Evolutionary conservation across 2,113 vertebrate species (phyloP).

Genomic region (Plecotus auritus): DNA sequence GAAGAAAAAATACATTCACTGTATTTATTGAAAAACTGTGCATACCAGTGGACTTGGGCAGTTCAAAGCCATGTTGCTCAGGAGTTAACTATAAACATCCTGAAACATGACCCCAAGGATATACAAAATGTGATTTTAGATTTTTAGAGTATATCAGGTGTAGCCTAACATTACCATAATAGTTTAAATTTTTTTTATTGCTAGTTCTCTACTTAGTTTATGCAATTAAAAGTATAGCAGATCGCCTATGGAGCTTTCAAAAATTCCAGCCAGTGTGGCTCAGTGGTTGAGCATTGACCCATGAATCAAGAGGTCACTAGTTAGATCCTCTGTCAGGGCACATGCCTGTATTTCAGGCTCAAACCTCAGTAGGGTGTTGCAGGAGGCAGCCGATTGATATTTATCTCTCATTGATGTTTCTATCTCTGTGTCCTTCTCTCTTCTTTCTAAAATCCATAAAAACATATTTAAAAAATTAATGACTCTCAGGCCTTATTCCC

Average conservation of each 20-base stretch:
- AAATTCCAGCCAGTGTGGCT: neutral
- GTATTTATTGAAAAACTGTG: neutral
- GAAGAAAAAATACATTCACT: neutral
- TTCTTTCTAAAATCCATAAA: too few species aligned
- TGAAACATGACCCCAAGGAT: neutral
- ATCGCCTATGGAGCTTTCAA: neutral
- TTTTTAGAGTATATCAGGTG: neutral
- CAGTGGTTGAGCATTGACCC: too few species aligned
- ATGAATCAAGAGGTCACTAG: too few species aligned
- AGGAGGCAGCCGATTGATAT: too few species aligned
- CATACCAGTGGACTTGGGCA: too few species aligned
- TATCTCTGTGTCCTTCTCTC: too few species aligned
- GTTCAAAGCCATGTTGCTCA: neutral
- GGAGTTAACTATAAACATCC: neutral
- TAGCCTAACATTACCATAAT: neutral
- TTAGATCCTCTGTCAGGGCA: too few species aligned
- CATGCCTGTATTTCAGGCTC: too few species aligned
- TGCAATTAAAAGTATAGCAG: neutral
- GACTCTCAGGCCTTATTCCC: neutral
- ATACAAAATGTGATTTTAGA: neutral
- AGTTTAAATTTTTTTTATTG: neutral
- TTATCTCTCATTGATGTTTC: too few species aligned
- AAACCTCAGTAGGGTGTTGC: too few species aligned
- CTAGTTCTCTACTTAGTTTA: neutral
- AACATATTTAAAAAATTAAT: neutral